Base-by-base conservation (phyloP, 2,797 vertebrate genomes). In the Bufotes viridis region DNA sequence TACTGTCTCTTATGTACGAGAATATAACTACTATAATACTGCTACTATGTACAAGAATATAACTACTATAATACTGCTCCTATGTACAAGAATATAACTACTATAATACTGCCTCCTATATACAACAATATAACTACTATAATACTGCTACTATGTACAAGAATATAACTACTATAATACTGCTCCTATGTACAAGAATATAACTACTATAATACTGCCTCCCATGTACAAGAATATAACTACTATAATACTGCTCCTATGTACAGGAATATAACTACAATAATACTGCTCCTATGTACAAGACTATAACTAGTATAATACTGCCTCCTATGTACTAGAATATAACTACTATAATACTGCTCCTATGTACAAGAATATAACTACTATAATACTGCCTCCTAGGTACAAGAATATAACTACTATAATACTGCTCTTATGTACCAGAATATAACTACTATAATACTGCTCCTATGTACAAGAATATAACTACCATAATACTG, bases 1-100 rank as follows among this genome's bases (percentile, higher is more conserved):
- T 61, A 61, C 20, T 61, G 60, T n/a, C 60, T 61, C 60, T 20
- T 61, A 61, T 61, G 11, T 61, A 63, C 22, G 22, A 61, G 60
- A 61, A 61, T 61, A 61, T 61, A 61, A 20, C 60, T 61, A 61
- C 60, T 61, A 20, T 61, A 61, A 61, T 61, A 61, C 60, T 61
- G 60, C 60, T 61, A 20, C 60, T 61, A 58, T 58, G 14, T 58
- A 58, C 13, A 58, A 58, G 57, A 58, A 14, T 18, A 65, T 65
- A 65, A 65, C 63, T 65, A 65, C 63, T 65, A 65, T 65, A 65
- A 65, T 65, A 65, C 63, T 65, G 60, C 60, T 12, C 63, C 63
- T 65, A 65, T 65, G n/a, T 24, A 65, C 63, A 65, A 9, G 20
- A n/a, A 42, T 42, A 42, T 42, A 42, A 42, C 42, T 42, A 61